Percentiles rank a stretch among this genome's conserved stretches.
Evolutionary conservation across 2,797 vertebrate genomes (phyloP).

Genomic region (Okamejei kenojei): DNA sequence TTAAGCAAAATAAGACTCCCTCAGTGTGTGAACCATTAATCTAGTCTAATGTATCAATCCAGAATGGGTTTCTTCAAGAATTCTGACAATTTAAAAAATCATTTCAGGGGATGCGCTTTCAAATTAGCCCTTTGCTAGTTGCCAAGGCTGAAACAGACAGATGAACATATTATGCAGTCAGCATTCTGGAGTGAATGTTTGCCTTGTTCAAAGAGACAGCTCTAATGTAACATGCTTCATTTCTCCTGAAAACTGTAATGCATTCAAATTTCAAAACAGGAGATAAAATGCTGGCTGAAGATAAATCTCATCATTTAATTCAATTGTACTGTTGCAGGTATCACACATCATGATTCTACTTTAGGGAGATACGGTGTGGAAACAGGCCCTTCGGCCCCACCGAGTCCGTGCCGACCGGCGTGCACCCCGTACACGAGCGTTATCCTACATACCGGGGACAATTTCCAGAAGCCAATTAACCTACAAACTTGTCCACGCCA

Average conservation of each 20-base stretch:
- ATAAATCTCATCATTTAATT: constrained; percentile 16
- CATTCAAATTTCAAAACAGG: constrained; percentile 30
- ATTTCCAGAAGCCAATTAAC: too few relatives aligned
- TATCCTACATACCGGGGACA: too few relatives aligned
- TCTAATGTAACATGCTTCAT: constrained; percentile 32
- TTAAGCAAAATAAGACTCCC: background rate
- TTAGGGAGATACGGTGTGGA: too few relatives aligned
- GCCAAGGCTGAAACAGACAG: background rate
- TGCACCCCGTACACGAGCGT: too few relatives aligned
- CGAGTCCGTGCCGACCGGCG: too few relatives aligned
- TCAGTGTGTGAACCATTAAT: background rate
- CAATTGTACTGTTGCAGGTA: background rate
- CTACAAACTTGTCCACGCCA: too few relatives aligned
- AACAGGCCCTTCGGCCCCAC: too few relatives aligned
- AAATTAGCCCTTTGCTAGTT: background rate
- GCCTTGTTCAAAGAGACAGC: constrained; percentile 16
- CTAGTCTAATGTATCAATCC: background rate
- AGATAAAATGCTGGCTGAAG: constrained; percentile 26
- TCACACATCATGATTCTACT: background rate
- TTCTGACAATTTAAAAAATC: background rate
- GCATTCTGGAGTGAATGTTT: background rate
- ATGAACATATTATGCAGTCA: constrained; percentile 16
- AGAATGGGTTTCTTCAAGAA: background rate
- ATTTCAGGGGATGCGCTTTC: background rate
- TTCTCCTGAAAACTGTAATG: constrained; percentile 2